Evolutionary conservation across 1,140 invertebrate species (phyloP), one percentile per base, ranked within the genome.

Genomic region (Papilio polyxenes): DNA sequence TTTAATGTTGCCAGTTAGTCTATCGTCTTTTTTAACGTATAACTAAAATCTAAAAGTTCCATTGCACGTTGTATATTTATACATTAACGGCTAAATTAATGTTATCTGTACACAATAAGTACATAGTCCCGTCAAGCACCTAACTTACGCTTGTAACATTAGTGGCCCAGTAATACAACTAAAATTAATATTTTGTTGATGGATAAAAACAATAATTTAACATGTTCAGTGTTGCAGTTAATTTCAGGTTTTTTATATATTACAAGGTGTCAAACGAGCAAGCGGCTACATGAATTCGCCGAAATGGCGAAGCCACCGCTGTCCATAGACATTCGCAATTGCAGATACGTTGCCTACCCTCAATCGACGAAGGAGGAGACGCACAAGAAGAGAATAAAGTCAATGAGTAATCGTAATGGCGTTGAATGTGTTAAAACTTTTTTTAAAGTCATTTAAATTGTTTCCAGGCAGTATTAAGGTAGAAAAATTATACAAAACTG

Each of bases 31-130:
- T 59, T 6, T 59, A 20, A 59, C 8, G 17, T 59, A 59, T 9
- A n/a, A 59, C n/a, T 59, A 59, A 59, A 59, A 51, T 11, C 49
- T 75, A 48, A 17, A 75, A 75, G 23, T 78, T 53, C 17, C 77
- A 79, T 79, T 79, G 77, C 77, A 79, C 77, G 56, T 79, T 40
- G 53, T 37, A 59, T 59, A 62, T 79, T 40, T 44, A 79, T 48
- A 62, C 59, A 79, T 59, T 62, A 56, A 79, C 37, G 77, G 77
- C 77, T 79, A 79, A 37, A 10, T 65, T 59, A 62, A 37, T 53
- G 44, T 62, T 79, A 79, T 62, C 10, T 79, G 53, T 53, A 79
- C 77, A 49, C 7, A 51, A 49, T 49, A 75, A 75, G 72, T 48
- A 49, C 48, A 75, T 75, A 49, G 17, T 11, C 23, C 56, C 23